A percentile compares a stretch with the other conserved stretches of the same genome.
phyloP scores from a whole-genome alignment of 2,888 invertebrate genomes.

The Cephus nigrinus region DNA sequence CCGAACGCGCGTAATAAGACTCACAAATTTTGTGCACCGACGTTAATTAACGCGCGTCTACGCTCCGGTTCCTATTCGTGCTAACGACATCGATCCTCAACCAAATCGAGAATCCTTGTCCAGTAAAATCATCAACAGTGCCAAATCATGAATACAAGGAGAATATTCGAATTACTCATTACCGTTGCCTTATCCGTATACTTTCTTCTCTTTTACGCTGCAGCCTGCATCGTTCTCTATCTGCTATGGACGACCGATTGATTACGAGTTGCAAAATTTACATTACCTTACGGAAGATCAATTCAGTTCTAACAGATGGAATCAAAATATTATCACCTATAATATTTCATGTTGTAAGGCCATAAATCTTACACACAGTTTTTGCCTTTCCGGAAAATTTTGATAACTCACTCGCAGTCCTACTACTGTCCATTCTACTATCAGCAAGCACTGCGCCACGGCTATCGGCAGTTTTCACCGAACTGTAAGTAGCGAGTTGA shows the following conservation, averaged over 20 bases:
- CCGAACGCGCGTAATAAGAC: not conserved
- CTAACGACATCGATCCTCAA: slow-evolving; percentile 10
- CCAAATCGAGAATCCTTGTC: not conserved
- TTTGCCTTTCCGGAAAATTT: not conserved
- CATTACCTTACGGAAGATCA: not conserved
- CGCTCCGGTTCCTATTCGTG: slow-evolving; percentile 20
- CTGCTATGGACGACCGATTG: slow-evolving; percentile 45
- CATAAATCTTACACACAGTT: not conserved
- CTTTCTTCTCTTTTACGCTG: slow-evolving; percentile 57
- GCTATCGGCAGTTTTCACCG: not conserved
- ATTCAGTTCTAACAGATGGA: not conserved
- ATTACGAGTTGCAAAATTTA: not conserved
- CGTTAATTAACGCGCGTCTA: not conserved
- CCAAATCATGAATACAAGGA: slow-evolving; percentile 38
- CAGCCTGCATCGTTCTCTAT: slow-evolving; percentile 44
- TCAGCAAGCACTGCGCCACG: not conserved
- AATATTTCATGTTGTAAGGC: not conserved
- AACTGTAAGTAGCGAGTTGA: not conserved
- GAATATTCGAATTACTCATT: slow-evolving; percentile 51
- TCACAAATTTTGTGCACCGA: not conserved
- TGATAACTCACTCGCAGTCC: no score
- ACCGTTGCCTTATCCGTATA: slow-evolving; percentile 55
- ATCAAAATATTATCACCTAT: not conserved
- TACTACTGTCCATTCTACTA: not conserved
- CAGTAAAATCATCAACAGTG: not conserved